Percentiles rank a stretch among this genome's conserved stretches.
Evolutionary conservation across 2,888 invertebrate genomes (phyloP).

Genomic region (Tachina grossa): DNA sequence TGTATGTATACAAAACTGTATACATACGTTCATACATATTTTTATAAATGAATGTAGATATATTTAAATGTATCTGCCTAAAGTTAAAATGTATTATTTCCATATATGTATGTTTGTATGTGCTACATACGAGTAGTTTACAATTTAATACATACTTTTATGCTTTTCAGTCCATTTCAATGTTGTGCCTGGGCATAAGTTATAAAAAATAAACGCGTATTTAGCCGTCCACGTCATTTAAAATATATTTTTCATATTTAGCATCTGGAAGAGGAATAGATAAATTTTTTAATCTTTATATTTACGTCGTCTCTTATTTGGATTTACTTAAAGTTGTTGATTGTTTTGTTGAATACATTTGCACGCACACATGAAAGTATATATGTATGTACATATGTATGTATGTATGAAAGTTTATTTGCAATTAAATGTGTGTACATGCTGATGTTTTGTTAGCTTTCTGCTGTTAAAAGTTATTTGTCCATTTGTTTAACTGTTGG

Average conservation of each 20-base stretch:
- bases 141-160: background rate
- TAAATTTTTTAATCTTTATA: constrained; percentile 55
- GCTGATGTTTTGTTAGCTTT: constrained; percentile 24
- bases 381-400: background rate
- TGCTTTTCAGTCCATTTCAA: constrained; percentile 29
- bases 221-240: constrained; percentile 28
- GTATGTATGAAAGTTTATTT: background rate
- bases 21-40: too few species aligned
- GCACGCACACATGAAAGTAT: background rate
- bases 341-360: constrained; percentile 7
- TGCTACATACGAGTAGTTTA: background rate
- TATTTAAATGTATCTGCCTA: background rate
- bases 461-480: constrained; percentile 66
- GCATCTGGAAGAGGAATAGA: constrained; percentile 33
- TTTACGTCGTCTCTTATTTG: constrained; percentile 63
- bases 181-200: constrained; percentile 17
- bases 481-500: constrained; percentile 71
- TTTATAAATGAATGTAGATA: too few species aligned
- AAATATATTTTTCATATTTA: constrained; percentile 40
- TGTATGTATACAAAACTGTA: too few species aligned
- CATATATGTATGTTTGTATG: background rate
- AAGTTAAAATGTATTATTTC: background rate
- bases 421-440: background rate
- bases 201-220: constrained; percentile 27
- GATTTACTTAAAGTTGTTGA: constrained; percentile 41